Percentiles rank a stretch among this genome's conserved stretches.
Conservation (phyloP, 2,797 vertebrate species). For the Masticophis lateralis region DNA sequence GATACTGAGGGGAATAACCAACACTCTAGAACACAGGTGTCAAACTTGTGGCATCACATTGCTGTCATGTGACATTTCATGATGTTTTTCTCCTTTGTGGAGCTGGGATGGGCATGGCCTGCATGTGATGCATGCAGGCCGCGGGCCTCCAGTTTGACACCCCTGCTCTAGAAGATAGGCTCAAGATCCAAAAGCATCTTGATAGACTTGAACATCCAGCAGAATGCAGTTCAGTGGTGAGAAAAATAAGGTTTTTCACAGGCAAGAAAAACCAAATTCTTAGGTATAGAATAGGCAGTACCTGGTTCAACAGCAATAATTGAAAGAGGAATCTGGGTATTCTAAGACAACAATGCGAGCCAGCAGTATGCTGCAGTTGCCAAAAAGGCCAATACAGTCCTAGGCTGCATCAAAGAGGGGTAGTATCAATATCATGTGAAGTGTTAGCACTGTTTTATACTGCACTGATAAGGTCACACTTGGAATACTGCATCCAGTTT, state of each 20-base stretch:
- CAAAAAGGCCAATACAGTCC: background rate
- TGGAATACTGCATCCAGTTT: background rate
- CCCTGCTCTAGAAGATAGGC: too few relatives aligned
- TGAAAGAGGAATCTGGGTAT: background rate
- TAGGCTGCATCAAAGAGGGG: background rate
- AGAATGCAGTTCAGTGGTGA: background rate
- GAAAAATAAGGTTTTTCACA: background rate
- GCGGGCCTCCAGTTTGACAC: too few relatives aligned
- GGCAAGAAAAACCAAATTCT: background rate
- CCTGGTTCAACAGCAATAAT: background rate
- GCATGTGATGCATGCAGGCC: too few relatives aligned
- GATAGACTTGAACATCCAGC: background rate
- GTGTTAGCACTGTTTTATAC: background rate
- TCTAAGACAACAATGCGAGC: background rate
- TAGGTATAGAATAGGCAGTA: background rate
- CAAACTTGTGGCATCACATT: too few relatives aligned
- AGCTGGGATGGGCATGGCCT: too few relatives aligned
- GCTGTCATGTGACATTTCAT: too few relatives aligned
- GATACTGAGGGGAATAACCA: too few relatives aligned
- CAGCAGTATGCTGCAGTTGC: background rate
- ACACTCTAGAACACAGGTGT: too few relatives aligned
- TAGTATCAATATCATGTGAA: background rate
- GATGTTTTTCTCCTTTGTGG: too few relatives aligned
- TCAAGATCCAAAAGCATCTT: background rate
- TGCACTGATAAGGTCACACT: background rate